Evolutionary conservation across 2,888 invertebrate species (phyloP), one percentile per base, ranked within the genome.

Genomic region (Lepeophtheirus nordmannii): DNA sequence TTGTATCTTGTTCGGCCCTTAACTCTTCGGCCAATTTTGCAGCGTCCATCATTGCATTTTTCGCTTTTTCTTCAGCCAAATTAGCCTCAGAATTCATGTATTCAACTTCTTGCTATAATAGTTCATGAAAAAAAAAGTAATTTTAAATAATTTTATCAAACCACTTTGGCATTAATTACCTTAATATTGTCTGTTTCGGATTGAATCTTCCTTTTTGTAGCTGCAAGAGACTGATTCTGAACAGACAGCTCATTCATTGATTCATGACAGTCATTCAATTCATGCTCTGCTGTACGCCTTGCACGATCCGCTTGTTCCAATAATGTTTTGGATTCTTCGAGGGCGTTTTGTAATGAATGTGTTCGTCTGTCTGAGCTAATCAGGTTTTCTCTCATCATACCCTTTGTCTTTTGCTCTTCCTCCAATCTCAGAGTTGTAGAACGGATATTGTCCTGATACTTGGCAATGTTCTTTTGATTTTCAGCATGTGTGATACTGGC

Each of bases 181-280:
- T 94, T 94, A 78, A 97, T 86, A 73, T 96, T 94, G 80, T 92
- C 91, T 76, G 97, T 83, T 81, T 97, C 96, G 75, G 89, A 87
- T 78, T 98, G 97, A 78, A 97, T 83, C 83, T 98, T 97, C 85
- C 97, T 90, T 89, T 97, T 97, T 81, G 92, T 89, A 73, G 91
- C 90, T 69, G 89, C 87, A 74, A 96, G 84, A 73, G 93, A 92
- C 70, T 89, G 87, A 78, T 87, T 89, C 78, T 92, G 90, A 73
- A 91, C 91, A 73, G 88, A 85, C 71, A 97, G 82, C 79, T 98
- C 98, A 80, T 94, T 96, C 77, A 94, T 85, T 78, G 94, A 91
- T 79, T 98, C 98, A 79, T 93, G 92, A 74, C 96, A 90, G 79
- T 99, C 98, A 73, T 89, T 86, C 76, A 94, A 82, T 80, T 98